Percentiles rank a stretch among this genome's conserved stretches.
Conservation (phyloP, 23 tunicate genomes). For the Phallusia fumigata region DNA sequence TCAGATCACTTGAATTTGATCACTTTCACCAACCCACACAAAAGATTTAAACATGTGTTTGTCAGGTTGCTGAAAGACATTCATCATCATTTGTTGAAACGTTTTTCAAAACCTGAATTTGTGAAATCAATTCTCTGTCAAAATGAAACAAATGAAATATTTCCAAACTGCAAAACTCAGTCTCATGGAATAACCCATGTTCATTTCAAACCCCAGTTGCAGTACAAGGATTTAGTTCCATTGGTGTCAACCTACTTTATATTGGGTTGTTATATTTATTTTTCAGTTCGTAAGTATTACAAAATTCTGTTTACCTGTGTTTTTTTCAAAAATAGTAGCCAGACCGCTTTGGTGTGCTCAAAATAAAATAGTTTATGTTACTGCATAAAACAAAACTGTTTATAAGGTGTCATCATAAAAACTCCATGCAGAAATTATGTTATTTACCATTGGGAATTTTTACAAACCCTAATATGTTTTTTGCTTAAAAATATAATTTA, state of each 20-base stretch:
- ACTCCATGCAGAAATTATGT: no score
- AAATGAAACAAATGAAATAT: neutral
- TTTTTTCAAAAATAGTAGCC: no score
- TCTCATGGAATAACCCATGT: slow-evolving; percentile 62
- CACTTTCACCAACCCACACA: no score
- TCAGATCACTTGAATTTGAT: no score
- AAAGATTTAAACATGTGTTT: neutral
- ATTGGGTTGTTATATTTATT: slow-evolving; percentile 88
- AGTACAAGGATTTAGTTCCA: slow-evolving; percentile 53
- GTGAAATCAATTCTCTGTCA: neutral
- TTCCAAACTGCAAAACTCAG: slow-evolving; percentile 10
- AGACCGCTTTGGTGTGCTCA: no score
- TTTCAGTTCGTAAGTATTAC: slow-evolving; percentile 71
- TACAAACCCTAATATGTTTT: no score
- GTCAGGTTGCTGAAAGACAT: neutral
- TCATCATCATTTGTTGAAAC: slow-evolving; percentile 16
- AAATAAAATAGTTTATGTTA: no score
- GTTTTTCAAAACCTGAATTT: slow-evolving; percentile 13
- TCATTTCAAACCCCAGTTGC: slow-evolving; percentile 62
- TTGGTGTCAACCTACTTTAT: slow-evolving; percentile 69
- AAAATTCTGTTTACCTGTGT: no score
- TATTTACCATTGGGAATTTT: no score
- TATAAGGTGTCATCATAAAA: no score
- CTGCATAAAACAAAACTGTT: no score
- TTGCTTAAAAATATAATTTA: no score